Evolutionary conservation across 2,888 invertebrate genomes (phyloP), one percentile per base, ranked within the genome.

Genomic region (Alsophila aescularia): DNA sequence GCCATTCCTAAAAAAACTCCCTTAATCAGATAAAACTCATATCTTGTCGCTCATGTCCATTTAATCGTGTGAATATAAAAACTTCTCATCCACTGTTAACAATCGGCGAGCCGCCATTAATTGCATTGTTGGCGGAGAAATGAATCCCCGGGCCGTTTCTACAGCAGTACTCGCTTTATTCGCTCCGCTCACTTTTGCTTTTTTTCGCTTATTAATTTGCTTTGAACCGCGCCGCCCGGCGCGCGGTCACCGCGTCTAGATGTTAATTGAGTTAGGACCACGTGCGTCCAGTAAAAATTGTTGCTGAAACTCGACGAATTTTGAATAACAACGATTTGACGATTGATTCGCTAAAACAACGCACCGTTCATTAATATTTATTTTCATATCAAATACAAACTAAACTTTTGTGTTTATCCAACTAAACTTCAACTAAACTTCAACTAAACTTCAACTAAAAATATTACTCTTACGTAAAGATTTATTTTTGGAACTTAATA

Each of bases 71-170:
- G 36, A 41, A 48, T 31, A 47, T 41, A 32, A 54, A 54, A 43
- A 43, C 16, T 6, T 39, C 39, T 34, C 47, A 10, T 21, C 9
- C 35, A 27, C 34, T 24, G 41, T 37, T 41, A 43, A 43, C 48
- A 49, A 13, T 32, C 32, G 50, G 32, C 42, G 41, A 27, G 51
- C 9, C 32, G 29, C 12, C 35, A 52, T 54, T 59, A 52, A 61
- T 58, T 54, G 54, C 47, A 50, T 36, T 52, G 54, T 43, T 51
- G 32, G 39, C 24, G 43, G 16, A 8, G 54, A 36, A 51, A 56
- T 52, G 53, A 58, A 55, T 52, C 49, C 58, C 52, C 31, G 47
- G 36, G 50, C 52, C 57, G 47, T 21, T 55, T 47, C 47, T 50
- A 50, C 29, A 27, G 37, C 43, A 49, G 37, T 39, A 43, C 49